Base-by-base conservation (phyloP, 2,888 invertebrate species). In the Frankliniella fusca region DNA sequence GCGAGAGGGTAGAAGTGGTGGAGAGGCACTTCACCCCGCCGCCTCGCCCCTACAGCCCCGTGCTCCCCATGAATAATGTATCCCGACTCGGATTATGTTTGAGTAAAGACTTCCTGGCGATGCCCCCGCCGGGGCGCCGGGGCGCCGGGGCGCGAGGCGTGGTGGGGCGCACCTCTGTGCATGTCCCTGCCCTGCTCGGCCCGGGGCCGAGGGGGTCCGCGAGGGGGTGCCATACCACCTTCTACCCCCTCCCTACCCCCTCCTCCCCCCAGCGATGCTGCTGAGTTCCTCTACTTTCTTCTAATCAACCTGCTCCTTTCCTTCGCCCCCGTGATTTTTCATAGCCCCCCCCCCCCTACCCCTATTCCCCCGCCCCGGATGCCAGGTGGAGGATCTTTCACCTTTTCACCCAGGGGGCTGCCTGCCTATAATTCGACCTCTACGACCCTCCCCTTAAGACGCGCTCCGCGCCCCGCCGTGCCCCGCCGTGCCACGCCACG, bases 21-120 rank as follows among this genome's bases (percentile, higher is more conserved):
- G 20, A 54, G 5, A 54, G 54, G 20, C 54, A 54, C 54, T 15
- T 20, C 54, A 18, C 54, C 54, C 54, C 54, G 54, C 54, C 54
- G 15, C 15, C 54, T 15, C 54, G 12, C 54, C 54, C 20, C 12
- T 27, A 8, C 15, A 0, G 27, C 70, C 70, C 70, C 10, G 61
- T 76, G 70, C 70, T 27, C 9, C 27, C 23, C 70, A 76, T 76
- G 70, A 76, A 76, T 76, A 76, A 76, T 76, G 23, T 27, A 76
- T 76, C 23, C 23, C 70, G 70, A 76, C 70, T 76, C 27, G 70
- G 70, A 76, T 76, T 76, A 76, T 76, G 70, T 76, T 76, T 76
- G 70, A 76, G 70, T 76, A 76, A 76, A 76, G 70, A 76, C 70
- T 76, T 76, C 70, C 70, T 76, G 70, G 70, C 70, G 70, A 76